These are phyloP conservation scores for Lophochroa leadbeateri DNA, from an alignment of 2,113 vertebrate species.

Conservation along the genomic window DNA sequence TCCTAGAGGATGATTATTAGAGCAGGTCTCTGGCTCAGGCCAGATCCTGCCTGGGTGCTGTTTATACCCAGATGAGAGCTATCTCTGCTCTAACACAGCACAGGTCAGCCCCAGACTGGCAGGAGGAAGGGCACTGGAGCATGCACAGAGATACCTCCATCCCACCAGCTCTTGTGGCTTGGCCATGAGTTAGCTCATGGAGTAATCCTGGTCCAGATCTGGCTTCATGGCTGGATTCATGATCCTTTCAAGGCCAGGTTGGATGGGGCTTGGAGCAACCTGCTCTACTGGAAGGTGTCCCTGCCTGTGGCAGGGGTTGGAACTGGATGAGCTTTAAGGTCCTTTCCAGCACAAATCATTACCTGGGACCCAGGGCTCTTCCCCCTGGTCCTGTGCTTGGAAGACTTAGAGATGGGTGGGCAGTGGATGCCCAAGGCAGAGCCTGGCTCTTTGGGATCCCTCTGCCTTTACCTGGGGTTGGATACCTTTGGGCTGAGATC, in stretches of 20 bases:
- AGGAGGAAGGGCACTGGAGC: neutral
- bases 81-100: neutral
- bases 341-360: neutral
- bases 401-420: neutral
- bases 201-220: neutral
- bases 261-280: neutral
- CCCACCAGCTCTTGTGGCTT: neutral
- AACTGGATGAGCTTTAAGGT: neutral
- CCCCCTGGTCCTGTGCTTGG: fast-evolving
- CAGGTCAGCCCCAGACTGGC: neutral
- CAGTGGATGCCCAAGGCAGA: slow-evolving; percentile 24
- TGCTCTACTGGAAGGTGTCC: neutral
- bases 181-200: fast-evolving
- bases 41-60: neutral
- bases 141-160: neutral
- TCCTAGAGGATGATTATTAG: neutral
- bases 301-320: neutral
- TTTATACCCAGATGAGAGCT: neutral
- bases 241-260: neutral
- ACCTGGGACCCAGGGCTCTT: neutral
- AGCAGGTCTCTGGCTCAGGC: neutral
- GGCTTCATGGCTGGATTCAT: neutral
- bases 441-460: slow-evolving; percentile 29
- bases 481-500: slow-evolving; percentile 80
- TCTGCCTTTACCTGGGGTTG: slow-evolving; percentile 81